Evolutionary conservation across 1,140 invertebrate species (phyloP).

Genomic region (Galendromus occidentalis): DNA sequence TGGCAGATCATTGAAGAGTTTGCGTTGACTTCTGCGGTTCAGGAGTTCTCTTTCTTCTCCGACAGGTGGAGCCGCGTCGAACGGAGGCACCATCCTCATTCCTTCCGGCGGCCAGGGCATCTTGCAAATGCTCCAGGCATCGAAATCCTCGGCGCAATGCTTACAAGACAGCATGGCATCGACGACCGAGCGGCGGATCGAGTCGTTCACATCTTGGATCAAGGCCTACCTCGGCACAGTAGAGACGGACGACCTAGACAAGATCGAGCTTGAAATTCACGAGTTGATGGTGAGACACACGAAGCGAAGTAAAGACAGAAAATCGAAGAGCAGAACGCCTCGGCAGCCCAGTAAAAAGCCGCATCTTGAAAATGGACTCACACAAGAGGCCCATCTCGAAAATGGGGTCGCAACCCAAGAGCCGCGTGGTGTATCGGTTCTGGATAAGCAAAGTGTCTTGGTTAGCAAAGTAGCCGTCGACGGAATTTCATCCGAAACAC

Average conservation of each 20-base stretch:
- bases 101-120: not conserved
- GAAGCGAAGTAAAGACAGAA: not conserved
- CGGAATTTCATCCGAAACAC: too few species aligned
- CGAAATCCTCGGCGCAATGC: not conserved
- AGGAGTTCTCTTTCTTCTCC: not conserved
- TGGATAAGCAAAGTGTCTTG: too few species aligned
- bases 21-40: too few species aligned
- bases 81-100: conserved; percentile 4
- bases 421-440: too few species aligned
- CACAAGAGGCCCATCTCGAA: too few species aligned
- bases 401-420: too few species aligned
- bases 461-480: too few species aligned
- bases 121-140: not conserved
- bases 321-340: too few species aligned
- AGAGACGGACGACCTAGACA: not conserved
- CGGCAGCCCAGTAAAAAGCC: too few species aligned
- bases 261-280: conserved; percentile 9
- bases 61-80: not conserved
- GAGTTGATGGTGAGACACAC: conserved; percentile 10
- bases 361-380: too few species aligned
- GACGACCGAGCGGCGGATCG: not conserved
- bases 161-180: not conserved
- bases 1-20: too few species aligned
- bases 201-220: conserved; percentile 5
- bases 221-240: conserved; percentile 1